Conservation (phyloP, 2,113 vertebrate genomes). For the Aldabrachelys gigantea region DNA sequence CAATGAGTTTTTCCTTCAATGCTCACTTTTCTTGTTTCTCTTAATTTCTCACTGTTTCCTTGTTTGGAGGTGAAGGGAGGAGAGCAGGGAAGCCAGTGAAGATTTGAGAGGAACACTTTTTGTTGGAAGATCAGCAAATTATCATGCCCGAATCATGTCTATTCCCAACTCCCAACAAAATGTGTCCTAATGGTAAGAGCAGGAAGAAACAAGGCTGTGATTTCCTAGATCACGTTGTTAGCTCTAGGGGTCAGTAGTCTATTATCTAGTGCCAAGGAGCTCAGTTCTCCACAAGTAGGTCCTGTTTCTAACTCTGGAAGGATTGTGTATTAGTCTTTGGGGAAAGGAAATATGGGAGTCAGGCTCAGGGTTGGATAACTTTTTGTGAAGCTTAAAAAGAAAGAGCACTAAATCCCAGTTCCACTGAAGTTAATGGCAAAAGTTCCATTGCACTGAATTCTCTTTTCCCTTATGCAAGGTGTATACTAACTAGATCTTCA, state of each 20-base stretch:
- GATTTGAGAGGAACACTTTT: neutral
- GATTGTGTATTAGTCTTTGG: neutral
- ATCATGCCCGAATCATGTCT: neutral
- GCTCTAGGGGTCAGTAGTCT: neutral
- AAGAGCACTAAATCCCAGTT: neutral
- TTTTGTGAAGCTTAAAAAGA: conserved; percentile 22
- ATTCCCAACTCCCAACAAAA: neutral
- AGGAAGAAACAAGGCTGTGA: neutral
- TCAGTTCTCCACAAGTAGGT: neutral
- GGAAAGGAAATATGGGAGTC: neutral
- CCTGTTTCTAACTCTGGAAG: neutral
- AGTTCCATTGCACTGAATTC: neutral
- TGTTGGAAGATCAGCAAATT: neutral
- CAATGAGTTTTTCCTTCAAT: neutral
- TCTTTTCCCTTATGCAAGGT: neutral
- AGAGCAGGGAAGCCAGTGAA: neutral
- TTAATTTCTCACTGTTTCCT: neutral
- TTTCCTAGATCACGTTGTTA: neutral
- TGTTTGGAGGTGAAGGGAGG: neutral
- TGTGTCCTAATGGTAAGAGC: neutral
- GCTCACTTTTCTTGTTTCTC: neutral
- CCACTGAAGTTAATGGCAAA: neutral
- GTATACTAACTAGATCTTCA: neutral
- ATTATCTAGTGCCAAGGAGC: neutral
- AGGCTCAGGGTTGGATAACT: neutral